A percentile compares a stretch with the other conserved stretches of the same genome.
These are phyloP conservation scores for Alosa alosa DNA, from an alignment of 2,113 vertebrate genomes.

Conservation along the genomic window DNA sequence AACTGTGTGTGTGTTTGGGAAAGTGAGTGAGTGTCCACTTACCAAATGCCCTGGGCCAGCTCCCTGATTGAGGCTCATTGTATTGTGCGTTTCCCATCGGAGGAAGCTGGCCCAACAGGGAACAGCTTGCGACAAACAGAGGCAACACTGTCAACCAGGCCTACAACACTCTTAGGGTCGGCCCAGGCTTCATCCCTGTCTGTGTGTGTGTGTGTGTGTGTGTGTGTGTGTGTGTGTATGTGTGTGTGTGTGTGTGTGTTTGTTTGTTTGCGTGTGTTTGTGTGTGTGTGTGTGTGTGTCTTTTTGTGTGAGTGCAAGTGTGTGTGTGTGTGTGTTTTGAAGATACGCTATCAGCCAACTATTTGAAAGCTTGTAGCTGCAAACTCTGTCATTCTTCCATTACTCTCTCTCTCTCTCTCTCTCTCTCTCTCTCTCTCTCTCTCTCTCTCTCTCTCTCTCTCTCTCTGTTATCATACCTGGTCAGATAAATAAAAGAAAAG, in stretches of 20 bases:
- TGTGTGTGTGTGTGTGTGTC: no score
- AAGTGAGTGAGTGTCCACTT: background rate
- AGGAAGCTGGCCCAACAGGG: constrained; percentile 21
- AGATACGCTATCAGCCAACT: background rate
- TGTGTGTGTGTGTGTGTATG: background rate
- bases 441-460: background rate
- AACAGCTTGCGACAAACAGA: no score
- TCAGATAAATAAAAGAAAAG: constrained; percentile 27
- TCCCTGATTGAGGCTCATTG: background rate
- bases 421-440: no score
- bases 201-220: background rate
- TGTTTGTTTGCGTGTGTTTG: no score
- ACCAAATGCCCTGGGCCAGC: background rate
- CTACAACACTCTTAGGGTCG: no score
- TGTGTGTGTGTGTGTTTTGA: background rate
- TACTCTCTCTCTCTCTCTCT: background rate
- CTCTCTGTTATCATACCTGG: background rate
- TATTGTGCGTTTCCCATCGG: constrained; percentile 14
- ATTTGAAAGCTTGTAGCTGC: background rate
- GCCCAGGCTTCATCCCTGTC: no score
- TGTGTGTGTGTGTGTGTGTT: background rate
- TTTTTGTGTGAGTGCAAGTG: background rate
- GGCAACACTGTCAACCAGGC: background rate
- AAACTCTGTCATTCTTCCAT: background rate
- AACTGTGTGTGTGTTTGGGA: background rate